Evolutionary conservation across 2,113 vertebrate species (phyloP).

Genomic region (Lathamus discolor): DNA sequence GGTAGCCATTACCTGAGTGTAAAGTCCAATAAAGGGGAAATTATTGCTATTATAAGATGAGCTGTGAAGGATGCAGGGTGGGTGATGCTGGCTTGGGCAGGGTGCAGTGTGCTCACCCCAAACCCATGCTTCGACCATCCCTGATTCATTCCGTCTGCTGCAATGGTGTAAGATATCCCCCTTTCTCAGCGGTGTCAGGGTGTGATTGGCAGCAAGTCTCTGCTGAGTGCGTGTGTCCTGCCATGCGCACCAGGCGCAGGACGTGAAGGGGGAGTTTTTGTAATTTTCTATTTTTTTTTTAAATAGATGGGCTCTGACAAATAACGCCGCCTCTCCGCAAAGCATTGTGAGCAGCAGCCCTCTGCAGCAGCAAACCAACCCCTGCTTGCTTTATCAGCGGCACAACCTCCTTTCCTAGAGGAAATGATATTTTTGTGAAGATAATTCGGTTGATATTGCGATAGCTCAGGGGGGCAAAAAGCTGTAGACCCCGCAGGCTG

Average conservation of each 20-base stretch:
- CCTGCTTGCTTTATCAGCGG: conserved; percentile 46
- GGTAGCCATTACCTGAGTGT: conserved; percentile 50
- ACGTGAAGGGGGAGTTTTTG: background rate
- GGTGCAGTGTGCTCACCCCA: background rate
- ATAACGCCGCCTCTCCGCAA: background rate
- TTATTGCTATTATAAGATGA: conserved; percentile 19
- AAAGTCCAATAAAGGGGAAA: conserved; percentile 58
- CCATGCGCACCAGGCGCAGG: background rate
- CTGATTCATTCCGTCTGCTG: background rate
- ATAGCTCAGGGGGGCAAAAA: background rate
- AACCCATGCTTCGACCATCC: conserved; percentile 2
- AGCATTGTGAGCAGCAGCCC: conserved; percentile 8
- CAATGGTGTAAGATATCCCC: conserved; percentile 7
- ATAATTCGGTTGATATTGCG: background rate
- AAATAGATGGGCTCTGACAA: conserved; percentile 47
- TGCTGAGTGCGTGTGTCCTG: background rate
- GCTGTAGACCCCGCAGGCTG: background rate
- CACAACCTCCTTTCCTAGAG: conserved; percentile 51
- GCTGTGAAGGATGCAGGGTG: background rate
- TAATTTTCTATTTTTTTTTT: background rate
- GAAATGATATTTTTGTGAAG: conserved; percentile 53
- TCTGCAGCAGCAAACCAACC: conserved; percentile 36
- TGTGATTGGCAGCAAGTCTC: conserved; percentile 52
- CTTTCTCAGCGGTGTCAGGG: background rate
- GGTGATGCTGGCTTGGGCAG: background rate